Percentiles rank a stretch among this genome's conserved stretches.
Evolutionary conservation across 2,113 vertebrate species (phyloP).

Genomic region (Alethe castanea): DNA sequence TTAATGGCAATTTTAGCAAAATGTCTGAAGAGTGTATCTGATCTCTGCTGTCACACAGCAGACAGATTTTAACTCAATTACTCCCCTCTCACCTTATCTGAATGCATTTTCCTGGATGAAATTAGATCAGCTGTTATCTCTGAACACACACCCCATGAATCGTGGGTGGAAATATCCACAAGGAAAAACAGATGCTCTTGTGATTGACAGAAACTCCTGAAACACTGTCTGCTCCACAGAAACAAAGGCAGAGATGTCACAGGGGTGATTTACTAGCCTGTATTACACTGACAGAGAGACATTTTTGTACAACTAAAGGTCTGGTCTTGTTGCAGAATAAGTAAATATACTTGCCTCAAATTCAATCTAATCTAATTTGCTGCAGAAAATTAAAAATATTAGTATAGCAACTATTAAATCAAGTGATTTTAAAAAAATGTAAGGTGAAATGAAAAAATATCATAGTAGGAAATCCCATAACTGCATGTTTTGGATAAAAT

Average conservation of each 20-base stretch:
- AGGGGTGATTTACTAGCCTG: slow-evolving; percentile 24
- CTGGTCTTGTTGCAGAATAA: background rate
- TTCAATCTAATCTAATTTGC: background rate
- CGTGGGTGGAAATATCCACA: background rate
- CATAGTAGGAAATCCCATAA: background rate
- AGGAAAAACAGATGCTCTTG: slow-evolving; percentile 33
- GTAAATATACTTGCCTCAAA: background rate
- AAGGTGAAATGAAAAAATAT: background rate
- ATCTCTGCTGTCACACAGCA: slow-evolving; percentile 21
- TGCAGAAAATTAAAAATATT: slow-evolving; percentile 9
- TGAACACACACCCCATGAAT: background rate
- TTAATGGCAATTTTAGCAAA: slow-evolving; percentile 21
- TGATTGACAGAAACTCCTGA: slow-evolving; percentile 10
- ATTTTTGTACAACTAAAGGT: background rate
- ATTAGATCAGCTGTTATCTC: slow-evolving; percentile 53
- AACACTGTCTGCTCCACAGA: background rate
- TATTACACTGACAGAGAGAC: background rate
- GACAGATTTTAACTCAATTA: slow-evolving; percentile 39
- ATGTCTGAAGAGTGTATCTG: background rate
- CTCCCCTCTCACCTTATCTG: slow-evolving; percentile 48
- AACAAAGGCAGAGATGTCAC: slow-evolving; percentile 42
- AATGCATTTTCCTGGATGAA: slow-evolving; percentile 10
- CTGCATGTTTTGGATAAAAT: background rate
- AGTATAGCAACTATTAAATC: background rate
- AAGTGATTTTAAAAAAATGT: background rate